Conservation (phyloP, 2,888 invertebrate species). For the Drosophila eohydei region DNA sequence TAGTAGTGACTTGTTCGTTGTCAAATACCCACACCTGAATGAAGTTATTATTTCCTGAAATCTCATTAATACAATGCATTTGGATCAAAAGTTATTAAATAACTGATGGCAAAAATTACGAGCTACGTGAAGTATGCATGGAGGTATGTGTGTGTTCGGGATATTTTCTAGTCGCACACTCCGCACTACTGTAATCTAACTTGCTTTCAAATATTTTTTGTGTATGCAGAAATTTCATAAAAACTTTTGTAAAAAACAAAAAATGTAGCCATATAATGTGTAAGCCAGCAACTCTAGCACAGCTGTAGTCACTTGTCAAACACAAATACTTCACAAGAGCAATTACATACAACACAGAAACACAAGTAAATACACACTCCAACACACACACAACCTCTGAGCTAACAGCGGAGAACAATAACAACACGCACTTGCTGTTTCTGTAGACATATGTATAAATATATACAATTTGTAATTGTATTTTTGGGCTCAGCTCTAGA, state of each 20-base stretch:
- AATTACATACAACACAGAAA: slow-evolving; percentile 17
- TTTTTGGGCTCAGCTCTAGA: slow-evolving; percentile 27
- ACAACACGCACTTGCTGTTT: slow-evolving; percentile 2
- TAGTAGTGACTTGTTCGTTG: neutral
- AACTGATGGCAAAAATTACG: neutral
- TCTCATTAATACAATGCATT: neutral
- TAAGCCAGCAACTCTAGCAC: slow-evolving; percentile 10
- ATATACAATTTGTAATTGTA: slow-evolving; percentile 11
- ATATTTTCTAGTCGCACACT: neutral
- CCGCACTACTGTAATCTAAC: neutral
- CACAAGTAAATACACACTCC: neutral
- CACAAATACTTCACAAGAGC: slow-evolving; percentile 38
- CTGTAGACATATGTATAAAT: neutral
- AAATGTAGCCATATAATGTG: slow-evolving; percentile 5
- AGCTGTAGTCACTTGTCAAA: slow-evolving; percentile 13
- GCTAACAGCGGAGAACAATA: slow-evolving; percentile 9
- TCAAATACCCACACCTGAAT: too few species aligned
- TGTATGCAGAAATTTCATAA: neutral
- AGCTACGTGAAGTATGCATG: neutral
- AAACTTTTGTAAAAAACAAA: neutral
- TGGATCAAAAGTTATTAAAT: neutral
- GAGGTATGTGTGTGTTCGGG: too few species aligned
- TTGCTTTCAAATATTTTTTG: neutral
- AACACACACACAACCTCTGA: neutral
- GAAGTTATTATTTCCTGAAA: neutral